Conservation (phyloP, 2,888 invertebrate genomes). For the Heliconius ismenius region DNA sequence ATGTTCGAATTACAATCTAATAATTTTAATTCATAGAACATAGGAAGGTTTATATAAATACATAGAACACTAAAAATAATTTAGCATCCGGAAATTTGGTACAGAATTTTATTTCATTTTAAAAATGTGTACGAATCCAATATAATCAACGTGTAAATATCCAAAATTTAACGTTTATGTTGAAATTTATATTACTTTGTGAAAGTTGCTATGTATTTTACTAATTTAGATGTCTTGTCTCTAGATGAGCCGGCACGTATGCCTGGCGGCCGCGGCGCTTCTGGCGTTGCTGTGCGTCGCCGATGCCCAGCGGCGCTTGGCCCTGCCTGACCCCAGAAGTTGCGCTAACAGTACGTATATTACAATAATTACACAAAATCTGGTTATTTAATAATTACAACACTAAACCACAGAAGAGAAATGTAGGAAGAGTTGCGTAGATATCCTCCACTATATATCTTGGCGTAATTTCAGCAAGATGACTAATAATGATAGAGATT, state of each 20-base stretch:
- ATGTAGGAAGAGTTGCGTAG: background rate
- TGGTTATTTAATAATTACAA: slow-evolving; percentile 6
- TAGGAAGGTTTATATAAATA: too few relatives aligned
- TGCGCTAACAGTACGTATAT: slow-evolving; percentile 91
- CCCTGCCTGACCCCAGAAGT: slow-evolving; percentile 93
- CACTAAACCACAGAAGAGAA: background rate
- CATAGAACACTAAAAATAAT: too few relatives aligned
- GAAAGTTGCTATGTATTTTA: slow-evolving; percentile 1
- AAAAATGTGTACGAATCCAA: too few relatives aligned
- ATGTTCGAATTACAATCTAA: background rate
- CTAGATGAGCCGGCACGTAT: slow-evolving; percentile 75
- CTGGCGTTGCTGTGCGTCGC: slow-evolving; percentile 85
- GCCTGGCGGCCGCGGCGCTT: slow-evolving; percentile 66
- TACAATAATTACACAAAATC: slow-evolving; percentile 26
- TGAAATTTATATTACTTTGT: background rate
- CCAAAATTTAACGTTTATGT: background rate
- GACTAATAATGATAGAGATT: background rate
- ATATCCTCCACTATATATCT: background rate
- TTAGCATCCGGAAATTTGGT: too few relatives aligned
- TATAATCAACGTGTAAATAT: too few relatives aligned
- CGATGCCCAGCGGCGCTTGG: slow-evolving; percentile 91
- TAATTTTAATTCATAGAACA: background rate
- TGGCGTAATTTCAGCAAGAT: background rate
- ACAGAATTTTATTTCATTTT: too few relatives aligned
- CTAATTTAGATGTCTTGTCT: slow-evolving; percentile 23